Percentiles rank a stretch among this genome's conserved stretches.
phyloP scores from a whole-genome alignment of 2,797 vertebrate genomes.

The Margarornis squamiger region DNA sequence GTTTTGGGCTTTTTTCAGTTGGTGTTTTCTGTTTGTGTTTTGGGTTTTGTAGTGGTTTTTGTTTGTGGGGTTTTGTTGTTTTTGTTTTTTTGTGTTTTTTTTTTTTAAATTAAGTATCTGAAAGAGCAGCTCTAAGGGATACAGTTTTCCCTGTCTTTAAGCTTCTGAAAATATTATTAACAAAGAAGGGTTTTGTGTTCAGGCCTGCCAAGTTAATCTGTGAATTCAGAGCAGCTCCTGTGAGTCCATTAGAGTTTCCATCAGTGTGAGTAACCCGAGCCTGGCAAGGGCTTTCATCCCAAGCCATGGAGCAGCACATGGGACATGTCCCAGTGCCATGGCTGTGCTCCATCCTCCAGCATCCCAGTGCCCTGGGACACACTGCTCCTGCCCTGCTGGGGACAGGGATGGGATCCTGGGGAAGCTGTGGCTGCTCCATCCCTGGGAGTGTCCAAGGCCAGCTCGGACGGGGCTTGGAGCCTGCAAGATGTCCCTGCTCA shows the following conservation, averaged over 20 bases:
- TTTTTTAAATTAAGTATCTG: not conserved
- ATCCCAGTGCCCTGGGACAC: too few species aligned
- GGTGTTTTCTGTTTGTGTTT: not conserved
- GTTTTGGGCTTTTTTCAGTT: not conserved
- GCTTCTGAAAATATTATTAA: not conserved
- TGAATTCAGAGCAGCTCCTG: not conserved
- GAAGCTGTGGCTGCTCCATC: not conserved
- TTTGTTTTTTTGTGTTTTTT: not conserved
- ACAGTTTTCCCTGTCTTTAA: not conserved
- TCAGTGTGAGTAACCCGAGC: not conserved
- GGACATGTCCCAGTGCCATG: not conserved
- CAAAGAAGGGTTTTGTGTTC: not conserved
- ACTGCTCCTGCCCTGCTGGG: too few species aligned
- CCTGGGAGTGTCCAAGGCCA: not conserved
- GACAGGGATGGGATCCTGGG: not conserved
- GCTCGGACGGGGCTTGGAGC: not conserved
- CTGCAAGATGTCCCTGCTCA: not conserved
- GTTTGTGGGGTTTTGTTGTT: too few species aligned
- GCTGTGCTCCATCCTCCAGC: not conserved
- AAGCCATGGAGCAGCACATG: not conserved
- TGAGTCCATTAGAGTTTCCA: not conserved
- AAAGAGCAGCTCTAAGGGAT: not conserved
- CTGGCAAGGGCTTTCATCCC: not conserved
- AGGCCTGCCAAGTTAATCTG: not conserved
- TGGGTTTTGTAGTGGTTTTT: not conserved